Percentiles rank a stretch among this genome's conserved stretches.
Conservation (phyloP, 2,113 vertebrate species). For the Rhinoderma darwinii region DNA sequence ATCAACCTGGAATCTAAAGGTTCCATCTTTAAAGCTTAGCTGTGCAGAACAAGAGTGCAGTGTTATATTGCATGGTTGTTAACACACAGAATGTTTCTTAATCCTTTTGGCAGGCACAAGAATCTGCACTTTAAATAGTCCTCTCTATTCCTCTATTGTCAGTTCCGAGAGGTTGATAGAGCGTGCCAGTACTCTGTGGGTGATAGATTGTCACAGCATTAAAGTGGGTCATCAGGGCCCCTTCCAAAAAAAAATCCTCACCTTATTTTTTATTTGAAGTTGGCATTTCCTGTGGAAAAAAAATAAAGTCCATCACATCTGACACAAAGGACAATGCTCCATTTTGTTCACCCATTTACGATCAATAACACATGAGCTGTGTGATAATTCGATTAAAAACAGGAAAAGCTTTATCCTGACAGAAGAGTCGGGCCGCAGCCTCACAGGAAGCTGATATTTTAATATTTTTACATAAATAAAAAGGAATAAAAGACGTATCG, state of each 20-base stretch:
- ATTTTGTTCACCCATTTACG: not conserved
- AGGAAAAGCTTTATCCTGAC: slow-evolving; percentile 23
- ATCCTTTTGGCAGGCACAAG: slow-evolving; percentile 39
- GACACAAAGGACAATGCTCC: not conserved
- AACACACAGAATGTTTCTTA: slow-evolving; percentile 27
- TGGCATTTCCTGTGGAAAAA: slow-evolving; percentile 10
- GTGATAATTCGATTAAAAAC: slow-evolving; percentile 30
- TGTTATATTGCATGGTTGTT: not conserved
- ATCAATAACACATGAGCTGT: slow-evolving; percentile 31
- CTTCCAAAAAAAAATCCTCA: slow-evolving; percentile 7
- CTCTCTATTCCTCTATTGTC: slow-evolving; percentile 22
- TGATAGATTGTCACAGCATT: not conserved
- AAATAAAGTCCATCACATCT: not conserved
- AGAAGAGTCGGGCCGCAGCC: not conserved
- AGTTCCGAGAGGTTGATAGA: not conserved
- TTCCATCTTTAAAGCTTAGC: slow-evolving; percentile 19
- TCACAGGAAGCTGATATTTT: not conserved
- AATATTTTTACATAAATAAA: slow-evolving; percentile 18
- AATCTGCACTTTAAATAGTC: slow-evolving; percentile 12
- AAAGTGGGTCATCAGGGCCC: slow-evolving; percentile 9
- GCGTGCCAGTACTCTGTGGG: slow-evolving; percentile 19
- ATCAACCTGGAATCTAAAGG: slow-evolving; percentile 27
- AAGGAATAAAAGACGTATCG: not conserved
- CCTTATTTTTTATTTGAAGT: not conserved
- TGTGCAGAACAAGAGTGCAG: not conserved